Percentiles rank a stretch among this genome's conserved stretches.
Evolutionary conservation across 2,113 vertebrate species (phyloP).

Genomic region (Poicephalus meyeri): DNA sequence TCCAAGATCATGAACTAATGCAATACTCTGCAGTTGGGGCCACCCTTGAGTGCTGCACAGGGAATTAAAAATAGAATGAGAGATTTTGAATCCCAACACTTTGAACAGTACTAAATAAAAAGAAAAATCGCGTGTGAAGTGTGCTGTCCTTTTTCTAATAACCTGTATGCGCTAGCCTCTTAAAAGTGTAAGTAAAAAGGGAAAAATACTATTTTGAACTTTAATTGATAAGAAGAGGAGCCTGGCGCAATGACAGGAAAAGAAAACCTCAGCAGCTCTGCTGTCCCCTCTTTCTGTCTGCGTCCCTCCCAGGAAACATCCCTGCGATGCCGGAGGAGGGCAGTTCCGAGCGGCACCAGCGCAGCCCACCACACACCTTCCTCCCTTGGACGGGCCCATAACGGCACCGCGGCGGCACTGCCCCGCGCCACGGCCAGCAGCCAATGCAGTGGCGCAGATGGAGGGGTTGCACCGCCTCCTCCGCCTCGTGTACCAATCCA

Average conservation of each 20-base stretch:
- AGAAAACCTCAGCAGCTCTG: not conserved
- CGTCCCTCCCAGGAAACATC: too few species aligned
- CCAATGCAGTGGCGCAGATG: not conserved
- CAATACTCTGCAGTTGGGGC: not conserved
- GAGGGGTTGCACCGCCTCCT: not conserved
- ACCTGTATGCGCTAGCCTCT: not conserved
- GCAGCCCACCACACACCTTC: too few species aligned
- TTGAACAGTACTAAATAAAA: not conserved
- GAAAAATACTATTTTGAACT: not conserved
- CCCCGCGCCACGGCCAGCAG: too few species aligned
- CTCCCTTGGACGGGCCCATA: too few species aligned
- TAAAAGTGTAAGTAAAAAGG: rapidly evolving
- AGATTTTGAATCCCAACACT: not conserved
- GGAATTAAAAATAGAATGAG: not conserved
- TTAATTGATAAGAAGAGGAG: rapidly evolving
- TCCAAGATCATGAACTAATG: not conserved
- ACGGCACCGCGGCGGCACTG: too few species aligned
- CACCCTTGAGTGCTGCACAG: not conserved
- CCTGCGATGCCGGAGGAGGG: rapidly evolving
- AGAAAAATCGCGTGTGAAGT: not conserved
- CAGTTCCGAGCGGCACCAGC: rapidly evolving
- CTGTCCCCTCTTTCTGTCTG: too few species aligned
- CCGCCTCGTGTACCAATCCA: not conserved
- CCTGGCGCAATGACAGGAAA: not conserved
- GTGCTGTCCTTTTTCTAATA: not conserved